A percentile compares a stretch with the other conserved stretches of the same genome.
Evolutionary conservation across 2,113 vertebrate genomes (phyloP).

Genomic region (Alosa alosa): DNA sequence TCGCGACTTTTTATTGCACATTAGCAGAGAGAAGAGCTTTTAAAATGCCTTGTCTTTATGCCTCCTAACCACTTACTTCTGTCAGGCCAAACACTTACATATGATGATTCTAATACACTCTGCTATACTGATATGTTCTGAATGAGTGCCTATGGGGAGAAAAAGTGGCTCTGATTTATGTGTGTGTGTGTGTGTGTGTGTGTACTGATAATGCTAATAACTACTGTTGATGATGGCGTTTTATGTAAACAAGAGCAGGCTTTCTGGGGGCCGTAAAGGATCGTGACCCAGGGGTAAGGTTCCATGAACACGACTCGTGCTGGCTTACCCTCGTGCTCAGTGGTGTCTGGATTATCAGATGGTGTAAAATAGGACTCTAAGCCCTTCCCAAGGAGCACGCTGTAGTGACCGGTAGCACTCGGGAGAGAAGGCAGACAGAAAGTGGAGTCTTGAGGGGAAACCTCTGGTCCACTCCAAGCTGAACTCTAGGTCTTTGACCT

Average conservation of each 20-base stretch:
- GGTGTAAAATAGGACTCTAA: slow-evolving; percentile 77
- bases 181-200: background rate
- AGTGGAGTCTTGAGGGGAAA: background rate
- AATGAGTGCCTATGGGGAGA: background rate
- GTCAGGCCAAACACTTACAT: background rate
- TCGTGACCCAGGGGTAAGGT: slow-evolving; percentile 34
- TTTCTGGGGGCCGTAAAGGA: slow-evolving; percentile 27
- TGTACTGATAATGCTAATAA: background rate
- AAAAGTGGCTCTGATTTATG: background rate
- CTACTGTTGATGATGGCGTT: slow-evolving; percentile 50
- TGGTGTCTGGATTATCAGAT: slow-evolving; percentile 68
- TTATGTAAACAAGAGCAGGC: slow-evolving; percentile 30
- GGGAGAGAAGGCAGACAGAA: slow-evolving; percentile 23
- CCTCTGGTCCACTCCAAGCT: background rate
- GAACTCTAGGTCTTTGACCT: background rate
- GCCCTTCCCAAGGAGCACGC: slow-evolving; percentile 61
- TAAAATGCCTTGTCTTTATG: background rate
- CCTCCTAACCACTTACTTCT: background rate
- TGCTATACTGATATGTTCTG: background rate
- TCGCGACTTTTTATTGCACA: background rate
- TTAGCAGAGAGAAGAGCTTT: background rate
- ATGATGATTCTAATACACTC: background rate
- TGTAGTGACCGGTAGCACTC: slow-evolving; percentile 36
- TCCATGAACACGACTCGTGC: slow-evolving; percentile 58
- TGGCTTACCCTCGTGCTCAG: slow-evolving; percentile 61